Percentiles rank a stretch among this genome's conserved stretches.
phyloP scores from a whole-genome alignment of 2,113 vertebrate species.

The Pseudorectes ferrugineus region DNA sequence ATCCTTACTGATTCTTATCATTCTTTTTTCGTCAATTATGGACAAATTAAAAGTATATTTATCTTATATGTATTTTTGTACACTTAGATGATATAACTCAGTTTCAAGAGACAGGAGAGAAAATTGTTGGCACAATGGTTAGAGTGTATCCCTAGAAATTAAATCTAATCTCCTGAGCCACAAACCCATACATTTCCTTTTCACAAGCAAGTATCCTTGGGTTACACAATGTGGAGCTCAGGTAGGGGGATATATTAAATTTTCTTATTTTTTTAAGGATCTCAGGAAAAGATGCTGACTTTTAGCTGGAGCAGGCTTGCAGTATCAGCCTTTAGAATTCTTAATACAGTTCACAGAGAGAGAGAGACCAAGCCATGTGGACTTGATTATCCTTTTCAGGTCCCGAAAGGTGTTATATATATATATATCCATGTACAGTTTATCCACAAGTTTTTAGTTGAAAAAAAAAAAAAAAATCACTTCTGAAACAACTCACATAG shows the following conservation, averaged over 20 bases:
- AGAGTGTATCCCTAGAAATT: not conserved
- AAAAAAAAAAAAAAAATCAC: not conserved
- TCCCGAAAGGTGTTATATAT: not conserved
- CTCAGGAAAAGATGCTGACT: not conserved
- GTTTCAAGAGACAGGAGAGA: not conserved
- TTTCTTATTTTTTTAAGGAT: not conserved
- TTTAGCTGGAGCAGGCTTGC: not conserved
- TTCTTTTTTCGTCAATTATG: not conserved
- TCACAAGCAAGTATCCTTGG: not conserved
- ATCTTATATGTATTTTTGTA: fast-evolving
- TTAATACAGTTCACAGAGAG: not conserved
- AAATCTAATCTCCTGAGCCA: not conserved
- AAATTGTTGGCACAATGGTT: not conserved
- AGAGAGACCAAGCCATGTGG: not conserved
- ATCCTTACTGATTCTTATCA: not conserved
- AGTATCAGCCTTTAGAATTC: not conserved
- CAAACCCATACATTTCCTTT: not conserved
- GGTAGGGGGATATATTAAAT: not conserved
- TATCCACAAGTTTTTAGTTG: not conserved
- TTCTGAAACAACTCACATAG: not conserved
- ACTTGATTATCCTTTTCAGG: not conserved
- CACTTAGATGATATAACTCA: not conserved
- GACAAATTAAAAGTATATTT: not conserved
- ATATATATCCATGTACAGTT: not conserved
- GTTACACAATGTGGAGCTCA: not conserved